Conservation (phyloP, 2,113 vertebrate genomes). For the Sapajus apella region DNA sequence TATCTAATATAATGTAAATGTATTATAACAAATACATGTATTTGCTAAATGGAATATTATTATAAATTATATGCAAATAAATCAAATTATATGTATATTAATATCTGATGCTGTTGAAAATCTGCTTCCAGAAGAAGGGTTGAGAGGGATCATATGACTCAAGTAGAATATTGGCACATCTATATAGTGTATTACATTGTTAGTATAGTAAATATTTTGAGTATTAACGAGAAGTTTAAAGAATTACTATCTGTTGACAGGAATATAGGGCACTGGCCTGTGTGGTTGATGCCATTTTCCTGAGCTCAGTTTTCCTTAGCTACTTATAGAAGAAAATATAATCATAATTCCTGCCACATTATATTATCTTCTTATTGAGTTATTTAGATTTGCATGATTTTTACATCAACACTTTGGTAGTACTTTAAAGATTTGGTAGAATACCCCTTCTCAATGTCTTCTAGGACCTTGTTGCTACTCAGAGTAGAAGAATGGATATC, state of each 20-base stretch:
- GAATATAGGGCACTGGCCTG: background rate
- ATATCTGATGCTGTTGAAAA: background rate
- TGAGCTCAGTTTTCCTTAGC: background rate
- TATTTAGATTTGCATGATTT: background rate
- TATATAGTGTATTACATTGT: background rate
- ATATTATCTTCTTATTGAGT: background rate
- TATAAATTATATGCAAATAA: background rate
- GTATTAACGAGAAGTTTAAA: background rate
- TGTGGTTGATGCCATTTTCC: background rate
- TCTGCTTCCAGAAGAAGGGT: background rate
- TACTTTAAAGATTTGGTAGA: background rate
- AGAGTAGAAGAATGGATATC: background rate
- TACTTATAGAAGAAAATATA: background rate
- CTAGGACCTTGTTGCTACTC: background rate
- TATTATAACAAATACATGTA: background rate
- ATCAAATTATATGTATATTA: background rate
- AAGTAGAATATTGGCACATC: background rate
- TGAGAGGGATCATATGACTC: background rate
- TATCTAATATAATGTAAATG: too few species aligned
- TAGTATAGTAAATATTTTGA: background rate
- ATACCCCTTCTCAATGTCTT: background rate
- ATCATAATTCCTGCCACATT: background rate
- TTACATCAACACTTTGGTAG: background rate
- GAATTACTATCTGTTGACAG: background rate
- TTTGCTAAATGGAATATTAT: background rate